These are phyloP conservation scores for Prorops nasuta DNA, from an alignment of 1,140 invertebrate species.

Conservation along the genomic window DNA sequence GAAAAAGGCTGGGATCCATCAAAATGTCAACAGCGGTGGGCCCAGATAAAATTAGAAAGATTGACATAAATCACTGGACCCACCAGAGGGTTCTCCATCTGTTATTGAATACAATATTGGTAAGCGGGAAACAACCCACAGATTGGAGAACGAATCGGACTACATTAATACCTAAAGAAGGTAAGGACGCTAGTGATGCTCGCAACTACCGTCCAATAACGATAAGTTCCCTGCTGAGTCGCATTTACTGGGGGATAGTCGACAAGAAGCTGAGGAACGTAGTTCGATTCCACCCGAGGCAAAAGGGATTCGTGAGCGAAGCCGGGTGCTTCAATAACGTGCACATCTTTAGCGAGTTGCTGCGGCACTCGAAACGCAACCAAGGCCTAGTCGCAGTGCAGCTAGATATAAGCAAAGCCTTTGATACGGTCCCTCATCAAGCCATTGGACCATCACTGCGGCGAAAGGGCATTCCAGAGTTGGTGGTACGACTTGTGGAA, in stretches of 20 bases:
- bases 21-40: constrained; percentile 12
- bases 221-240: constrained; percentile 18
- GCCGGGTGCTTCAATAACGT: constrained; percentile 25
- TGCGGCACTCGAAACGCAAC: constrained; percentile 7
- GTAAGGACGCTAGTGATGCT: constrained; percentile 11
- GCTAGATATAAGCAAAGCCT: constrained; percentile 8
- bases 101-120: constrained; percentile 14
- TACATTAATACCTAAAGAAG: constrained; percentile 30
- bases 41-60: constrained; percentile 15
- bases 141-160: constrained; percentile 29
- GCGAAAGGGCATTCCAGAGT: constrained; percentile 5
- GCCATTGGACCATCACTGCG: constrained; percentile 10
- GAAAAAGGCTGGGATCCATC: background rate
- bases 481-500: background rate
- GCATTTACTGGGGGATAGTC: constrained; percentile 25
- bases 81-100: background rate
- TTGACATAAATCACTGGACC: background rate
- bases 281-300: constrained; percentile 13
- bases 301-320: constrained; percentile 28
- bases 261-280: constrained; percentile 16
- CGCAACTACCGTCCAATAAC: constrained; percentile 30
- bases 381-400: constrained; percentile 6
- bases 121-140: constrained; percentile 11
- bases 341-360: constrained; percentile 6
- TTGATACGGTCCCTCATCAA: background rate